Evolutionary conservation across 2,113 vertebrate species (phyloP).

Genomic region (Forbesichthys agassizii): DNA sequence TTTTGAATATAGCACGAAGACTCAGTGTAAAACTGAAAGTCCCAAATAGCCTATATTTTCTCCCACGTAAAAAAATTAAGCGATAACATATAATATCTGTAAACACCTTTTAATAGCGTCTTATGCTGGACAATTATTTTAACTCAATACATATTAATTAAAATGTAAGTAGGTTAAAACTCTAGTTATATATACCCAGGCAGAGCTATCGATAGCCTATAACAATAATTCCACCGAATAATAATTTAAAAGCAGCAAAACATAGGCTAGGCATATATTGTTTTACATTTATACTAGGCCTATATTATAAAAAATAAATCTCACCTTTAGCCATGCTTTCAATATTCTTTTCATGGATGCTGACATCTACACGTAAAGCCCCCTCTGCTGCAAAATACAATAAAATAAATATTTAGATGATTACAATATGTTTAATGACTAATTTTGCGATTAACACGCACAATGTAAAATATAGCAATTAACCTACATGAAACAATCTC

Average conservation of each 20-base stretch:
- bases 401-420: slow-evolving; percentile 3
- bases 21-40: too few species aligned
- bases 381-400: slow-evolving; percentile 80
- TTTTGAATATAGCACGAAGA: too few species aligned
- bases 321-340: slow-evolving; percentile 96
- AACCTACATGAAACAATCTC: background rate
- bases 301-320: slow-evolving; percentile 3
- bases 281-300: background rate
- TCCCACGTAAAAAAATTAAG: too few species aligned
- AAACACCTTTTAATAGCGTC: too few species aligned
- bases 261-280: background rate
- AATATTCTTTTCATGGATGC: slow-evolving; percentile 86
- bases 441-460: background rate
- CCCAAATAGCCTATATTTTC: too few species aligned
- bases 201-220: background rate
- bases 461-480: background rate
- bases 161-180: too few species aligned
- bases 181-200: too few species aligned
- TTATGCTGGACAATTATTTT: too few species aligned
- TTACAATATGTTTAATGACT: background rate
- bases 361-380: slow-evolving; percentile 80
- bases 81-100: too few species aligned
- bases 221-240: background rate
- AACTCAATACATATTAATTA: too few species aligned
- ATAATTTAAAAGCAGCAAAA: background rate